These are phyloP conservation scores for Seriola rivoliana DNA, from an alignment of 2,113 vertebrate species.

Conservation along the genomic window DNA sequence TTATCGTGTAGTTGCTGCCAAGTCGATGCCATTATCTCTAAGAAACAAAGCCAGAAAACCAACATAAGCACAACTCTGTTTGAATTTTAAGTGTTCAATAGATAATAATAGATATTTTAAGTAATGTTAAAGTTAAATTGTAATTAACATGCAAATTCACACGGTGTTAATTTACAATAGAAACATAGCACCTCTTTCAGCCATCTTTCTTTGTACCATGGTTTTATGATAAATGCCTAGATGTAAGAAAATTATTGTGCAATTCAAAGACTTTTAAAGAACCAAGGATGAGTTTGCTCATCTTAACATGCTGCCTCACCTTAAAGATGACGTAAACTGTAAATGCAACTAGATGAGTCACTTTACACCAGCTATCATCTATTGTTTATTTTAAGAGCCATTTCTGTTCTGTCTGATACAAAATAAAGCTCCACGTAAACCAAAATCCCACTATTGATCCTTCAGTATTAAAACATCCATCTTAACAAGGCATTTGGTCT, in stretches of 20 bases:
- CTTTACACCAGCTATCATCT: conserved; percentile 1
- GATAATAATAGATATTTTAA: not conserved
- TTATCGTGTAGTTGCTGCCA: conserved; percentile 2
- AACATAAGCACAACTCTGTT: conserved; percentile 6
- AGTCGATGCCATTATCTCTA: not conserved
- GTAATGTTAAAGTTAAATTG: not conserved
- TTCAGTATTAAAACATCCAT: conserved; percentile 6
- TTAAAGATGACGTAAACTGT: not conserved
- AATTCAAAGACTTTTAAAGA: not conserved
- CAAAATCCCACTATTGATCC: not conserved
- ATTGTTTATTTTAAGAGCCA: conserved; percentile 10
- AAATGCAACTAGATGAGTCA: conserved; percentile 21
- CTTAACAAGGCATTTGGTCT: not conserved
- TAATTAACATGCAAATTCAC: not conserved
- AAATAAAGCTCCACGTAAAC: not conserved
- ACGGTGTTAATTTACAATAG: not conserved
- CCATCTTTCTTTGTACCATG: too few species aligned
- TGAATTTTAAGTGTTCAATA: not conserved
- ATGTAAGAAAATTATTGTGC: not conserved
- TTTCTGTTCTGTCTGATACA: not conserved
- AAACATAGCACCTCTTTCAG: not conserved
- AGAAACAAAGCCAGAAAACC: not conserved
- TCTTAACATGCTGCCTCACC: conserved; percentile 3
- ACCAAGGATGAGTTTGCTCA: not conserved
- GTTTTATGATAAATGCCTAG: not conserved